These are phyloP conservation scores for Xestia xanthographa DNA, from an alignment of 2,888 invertebrate genomes.

Conservation along the genomic window DNA sequence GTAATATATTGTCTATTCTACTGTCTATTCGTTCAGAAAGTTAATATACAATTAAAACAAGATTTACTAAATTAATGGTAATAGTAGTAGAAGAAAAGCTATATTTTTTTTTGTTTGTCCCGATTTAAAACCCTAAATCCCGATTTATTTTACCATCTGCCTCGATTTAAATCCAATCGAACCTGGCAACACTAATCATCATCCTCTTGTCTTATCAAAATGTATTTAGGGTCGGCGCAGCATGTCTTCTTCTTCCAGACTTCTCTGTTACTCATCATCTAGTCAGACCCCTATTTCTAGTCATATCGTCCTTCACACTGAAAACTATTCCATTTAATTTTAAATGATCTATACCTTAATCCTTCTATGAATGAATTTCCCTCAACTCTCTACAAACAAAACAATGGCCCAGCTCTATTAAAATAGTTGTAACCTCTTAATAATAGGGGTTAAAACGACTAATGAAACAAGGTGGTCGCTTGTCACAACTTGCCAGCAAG, in stretches of 20 bases:
- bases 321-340: neutral
- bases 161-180: too few relatives aligned
- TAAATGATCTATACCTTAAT: neutral
- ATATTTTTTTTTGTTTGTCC: too few relatives aligned
- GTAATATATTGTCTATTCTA: too few relatives aligned
- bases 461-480: slow-evolving; percentile 57
- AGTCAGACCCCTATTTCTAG: neutral
- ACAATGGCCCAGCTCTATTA: slow-evolving; percentile 30
- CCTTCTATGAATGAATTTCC: neutral
- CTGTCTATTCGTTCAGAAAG: too few relatives aligned
- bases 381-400: slow-evolving; percentile 1
- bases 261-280: neutral
- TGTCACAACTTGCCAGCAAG: slow-evolving; percentile 57
- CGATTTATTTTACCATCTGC: too few relatives aligned
- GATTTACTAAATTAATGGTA: too few relatives aligned
- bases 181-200: too few relatives aligned
- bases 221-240: neutral
- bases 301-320: neutral
- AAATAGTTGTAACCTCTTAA: slow-evolving; percentile 59
- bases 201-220: neutral
- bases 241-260: neutral
- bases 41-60: too few relatives aligned
- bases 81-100: too few relatives aligned
- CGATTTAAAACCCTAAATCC: too few relatives aligned
- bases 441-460: slow-evolving; percentile 61